Evolutionary conservation across 2,888 invertebrate genomes (phyloP).

Genomic region (Hypomecis atomaria): DNA sequence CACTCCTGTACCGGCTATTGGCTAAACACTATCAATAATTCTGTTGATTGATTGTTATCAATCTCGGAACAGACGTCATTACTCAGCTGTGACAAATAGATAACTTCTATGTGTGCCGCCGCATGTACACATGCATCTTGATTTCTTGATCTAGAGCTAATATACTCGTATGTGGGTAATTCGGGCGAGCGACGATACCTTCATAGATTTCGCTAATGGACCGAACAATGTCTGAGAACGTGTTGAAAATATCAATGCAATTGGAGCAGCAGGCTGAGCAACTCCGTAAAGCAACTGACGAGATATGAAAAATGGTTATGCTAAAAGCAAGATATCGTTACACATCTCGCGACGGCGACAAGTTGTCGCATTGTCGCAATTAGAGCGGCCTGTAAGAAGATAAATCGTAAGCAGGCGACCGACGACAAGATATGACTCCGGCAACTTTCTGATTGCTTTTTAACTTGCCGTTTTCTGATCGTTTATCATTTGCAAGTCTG

Average conservation of each 20-base stretch:
- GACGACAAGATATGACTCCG: constrained; percentile 49
- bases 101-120: constrained; percentile 33
- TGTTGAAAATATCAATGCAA: constrained; percentile 8
- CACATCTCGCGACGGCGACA: constrained; percentile 47
- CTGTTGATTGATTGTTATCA: constrained; percentile 49
- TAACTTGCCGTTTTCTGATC: constrained; percentile 53
- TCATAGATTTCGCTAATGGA: constrained; percentile 18
- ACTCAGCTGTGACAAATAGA: constrained; percentile 47
- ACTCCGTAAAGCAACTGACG: constrained; percentile 4
- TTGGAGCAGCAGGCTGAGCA: background rate
- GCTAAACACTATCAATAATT: constrained; percentile 46
- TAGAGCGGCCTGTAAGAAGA: constrained; percentile 54
- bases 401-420: constrained; percentile 49
- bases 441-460: constrained; percentile 54
- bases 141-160: constrained; percentile 34
- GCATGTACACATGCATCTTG: constrained; percentile 22
- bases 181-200: constrained; percentile 37
- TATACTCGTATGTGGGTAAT: constrained; percentile 51
- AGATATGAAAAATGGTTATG: constrained; percentile 26
- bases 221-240: constrained; percentile 1
- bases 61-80: constrained; percentile 40
- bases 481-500: constrained; percentile 50
- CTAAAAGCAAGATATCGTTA: constrained; percentile 31
- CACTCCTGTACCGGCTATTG: constrained; percentile 11
- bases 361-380: constrained; percentile 63